Evolutionary conservation across 2,113 vertebrate genomes (phyloP), one percentile per base, ranked within the genome.

Genomic region (Anarhynchus alexandrinus): DNA sequence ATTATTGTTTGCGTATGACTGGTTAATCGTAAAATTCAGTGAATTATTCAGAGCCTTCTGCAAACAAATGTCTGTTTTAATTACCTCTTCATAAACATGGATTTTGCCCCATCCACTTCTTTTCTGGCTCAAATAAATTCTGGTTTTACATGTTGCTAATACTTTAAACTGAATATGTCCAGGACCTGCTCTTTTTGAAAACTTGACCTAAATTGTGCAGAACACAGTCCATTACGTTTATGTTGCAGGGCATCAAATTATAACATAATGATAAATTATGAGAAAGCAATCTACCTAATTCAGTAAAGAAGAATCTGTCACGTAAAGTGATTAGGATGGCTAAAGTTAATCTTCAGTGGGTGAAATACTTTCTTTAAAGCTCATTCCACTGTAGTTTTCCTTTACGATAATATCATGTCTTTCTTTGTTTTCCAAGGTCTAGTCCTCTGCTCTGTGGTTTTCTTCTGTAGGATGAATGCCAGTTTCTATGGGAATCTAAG

Each of bases 321-420:
- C 1, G 3, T 45, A 47, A 15, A 12, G 9, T 83, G 42, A 80
- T 80, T 66, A 54, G 38, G 22, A 54, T 86, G 55, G 26, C 57
- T 93, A 20, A 88, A 90, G 40, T 78, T 95, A 42, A 65, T 93
- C 65, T 86, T 67, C 79, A 76, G 47, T 78, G 69, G 52, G 38
- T 92, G 67, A 74, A 93, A 74, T 49, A 36, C 30, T 32, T 80
- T 61, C n/a, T 90, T 76, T 23, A 82, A 88, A 72, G 19, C 25
- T 84, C 8, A 2, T 74, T 94, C 54, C 15, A 13, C 34, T 88
- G 20, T 86, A 62, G 43, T 79, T 95, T 85, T 88, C 30, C 21
- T 95, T 82, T 62, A 34, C 70, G 38, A 20, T 77, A 64, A 61
- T 86, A 82, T 3, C 8, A 7, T 54, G 19, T 8, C 27, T 49